Percentiles rank a stretch among this genome's conserved stretches.
Evolutionary conservation across 2,888 invertebrate species (phyloP).

Genomic region (Pammene fasciana): DNA sequence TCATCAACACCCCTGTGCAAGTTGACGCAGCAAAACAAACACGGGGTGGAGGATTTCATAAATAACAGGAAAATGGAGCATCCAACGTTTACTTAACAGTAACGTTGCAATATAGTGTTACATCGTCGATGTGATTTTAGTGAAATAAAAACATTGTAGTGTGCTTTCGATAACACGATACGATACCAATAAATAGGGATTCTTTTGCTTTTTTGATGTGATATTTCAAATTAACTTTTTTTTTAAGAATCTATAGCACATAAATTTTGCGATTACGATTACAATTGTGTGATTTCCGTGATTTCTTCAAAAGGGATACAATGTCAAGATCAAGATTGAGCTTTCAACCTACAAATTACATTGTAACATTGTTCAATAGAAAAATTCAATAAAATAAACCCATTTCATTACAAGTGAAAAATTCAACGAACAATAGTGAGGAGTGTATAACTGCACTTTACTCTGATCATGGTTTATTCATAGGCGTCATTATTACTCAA

Average conservation of each 20-base stretch:
- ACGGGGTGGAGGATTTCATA: constrained; percentile 27
- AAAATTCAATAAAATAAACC: constrained; percentile 5
- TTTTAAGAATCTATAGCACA: no score
- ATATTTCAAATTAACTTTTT: no score
- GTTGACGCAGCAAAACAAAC: constrained; percentile 27
- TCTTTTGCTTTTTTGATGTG: no score
- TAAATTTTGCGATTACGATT: no score
- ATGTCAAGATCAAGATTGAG: not conserved
- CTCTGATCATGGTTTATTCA: constrained; percentile 23
- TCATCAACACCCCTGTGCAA: constrained; percentile 26
- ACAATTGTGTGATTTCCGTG: not conserved
- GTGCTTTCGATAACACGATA: not conserved
- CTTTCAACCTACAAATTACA: not conserved
- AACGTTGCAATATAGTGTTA: constrained; percentile 17
- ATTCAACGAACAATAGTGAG: constrained; percentile 16
- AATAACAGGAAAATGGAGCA: constrained; percentile 24
- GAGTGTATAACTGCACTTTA: constrained; percentile 18
- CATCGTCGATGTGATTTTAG: constrained; percentile 10
- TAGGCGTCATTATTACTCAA: constrained; percentile 34
- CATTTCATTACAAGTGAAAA: not conserved
- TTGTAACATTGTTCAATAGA: constrained; percentile 2
- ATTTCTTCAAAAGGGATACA: not conserved
- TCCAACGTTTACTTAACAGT: constrained; percentile 13
- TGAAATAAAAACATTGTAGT: not conserved
- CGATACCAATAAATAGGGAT: no score